A percentile compares a stretch with the other conserved stretches of the same genome.
phyloP scores from a whole-genome alignment of 2,113 vertebrate genomes.

The Periophthalmodon schlosseri region DNA sequence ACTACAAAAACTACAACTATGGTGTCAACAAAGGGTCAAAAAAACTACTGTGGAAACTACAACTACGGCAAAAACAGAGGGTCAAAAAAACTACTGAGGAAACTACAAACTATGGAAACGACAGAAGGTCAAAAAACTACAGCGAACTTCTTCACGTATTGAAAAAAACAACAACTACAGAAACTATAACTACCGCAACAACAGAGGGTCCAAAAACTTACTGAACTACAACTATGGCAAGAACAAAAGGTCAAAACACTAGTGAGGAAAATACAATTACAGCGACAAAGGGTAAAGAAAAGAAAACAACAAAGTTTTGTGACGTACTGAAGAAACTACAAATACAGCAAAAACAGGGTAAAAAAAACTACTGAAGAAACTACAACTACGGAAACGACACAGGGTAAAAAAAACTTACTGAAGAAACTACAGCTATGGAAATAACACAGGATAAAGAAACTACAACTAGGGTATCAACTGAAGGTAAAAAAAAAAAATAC shows the following conservation, averaged over 20 bases:
- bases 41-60: neutral
- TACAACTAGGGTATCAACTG: too few species aligned
- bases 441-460: too few species aligned
- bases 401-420: too few species aligned
- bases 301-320: too few species aligned
- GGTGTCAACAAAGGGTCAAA: neutral
- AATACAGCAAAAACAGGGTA: neutral
- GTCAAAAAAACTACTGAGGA: neutral
- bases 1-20: neutral
- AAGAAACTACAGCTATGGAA: too few species aligned
- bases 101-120: neutral
- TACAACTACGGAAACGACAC: too few species aligned
- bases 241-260: neutral
- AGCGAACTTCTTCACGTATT: too few species aligned
- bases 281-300: neutral
- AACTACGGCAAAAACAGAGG: neutral
- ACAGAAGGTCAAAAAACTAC: neutral
- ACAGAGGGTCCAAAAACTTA: neutral
- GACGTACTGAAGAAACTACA: neutral
- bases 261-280: neutral
- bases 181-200: too few species aligned
- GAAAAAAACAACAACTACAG: too few species aligned
- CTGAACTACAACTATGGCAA: neutral
- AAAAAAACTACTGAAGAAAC: neutral
- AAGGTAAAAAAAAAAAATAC: too few species aligned